These are phyloP conservation scores for Pseudotriccus pelzelni DNA, from an alignment of 2,797 vertebrate species.

Conservation along the genomic window DNA sequence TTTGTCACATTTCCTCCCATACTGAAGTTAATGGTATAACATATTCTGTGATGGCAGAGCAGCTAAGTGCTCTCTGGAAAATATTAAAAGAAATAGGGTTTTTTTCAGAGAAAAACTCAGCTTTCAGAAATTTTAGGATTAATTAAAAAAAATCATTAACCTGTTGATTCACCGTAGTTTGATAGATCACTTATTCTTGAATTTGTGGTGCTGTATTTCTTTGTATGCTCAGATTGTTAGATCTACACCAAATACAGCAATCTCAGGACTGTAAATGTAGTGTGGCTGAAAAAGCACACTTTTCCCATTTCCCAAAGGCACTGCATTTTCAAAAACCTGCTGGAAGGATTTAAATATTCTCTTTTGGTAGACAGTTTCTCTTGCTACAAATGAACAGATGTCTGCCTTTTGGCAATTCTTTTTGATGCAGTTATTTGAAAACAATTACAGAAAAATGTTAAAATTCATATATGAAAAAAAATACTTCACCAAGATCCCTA, in stretches of 20 bases:
- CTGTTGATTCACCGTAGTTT: neutral
- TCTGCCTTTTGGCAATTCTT: slow-evolving; percentile 52
- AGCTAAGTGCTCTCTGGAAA: slow-evolving; percentile 22
- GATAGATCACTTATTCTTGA: slow-evolving; percentile 47
- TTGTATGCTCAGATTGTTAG: neutral
- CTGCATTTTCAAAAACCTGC: neutral
- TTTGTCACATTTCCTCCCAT: slow-evolving; percentile 12
- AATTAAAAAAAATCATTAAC: slow-evolving; percentile 21
- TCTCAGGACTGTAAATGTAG: neutral
- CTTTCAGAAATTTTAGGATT: slow-evolving; percentile 17
- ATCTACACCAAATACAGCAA: neutral
- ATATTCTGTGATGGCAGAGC: slow-evolving; percentile 35
- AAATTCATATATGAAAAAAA: neutral
- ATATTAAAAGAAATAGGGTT: slow-evolving; percentile 19
- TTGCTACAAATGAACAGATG: slow-evolving; percentile 43
- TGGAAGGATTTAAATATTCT: slow-evolving; percentile 42
- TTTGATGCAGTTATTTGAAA: slow-evolving; percentile 45
- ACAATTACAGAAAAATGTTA: slow-evolving; percentile 53
- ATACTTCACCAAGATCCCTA: neutral
- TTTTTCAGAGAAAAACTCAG: slow-evolving; percentile 11
- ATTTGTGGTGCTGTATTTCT: neutral
- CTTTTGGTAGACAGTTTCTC: neutral
- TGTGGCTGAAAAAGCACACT: neutral
- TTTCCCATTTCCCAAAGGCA: slow-evolving; percentile 13
- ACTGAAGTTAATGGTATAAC: slow-evolving; percentile 8